These are phyloP conservation scores for Microcaecilia unicolor DNA, from an alignment of 2,797 vertebrate genomes.

Conservation along the genomic window DNA sequence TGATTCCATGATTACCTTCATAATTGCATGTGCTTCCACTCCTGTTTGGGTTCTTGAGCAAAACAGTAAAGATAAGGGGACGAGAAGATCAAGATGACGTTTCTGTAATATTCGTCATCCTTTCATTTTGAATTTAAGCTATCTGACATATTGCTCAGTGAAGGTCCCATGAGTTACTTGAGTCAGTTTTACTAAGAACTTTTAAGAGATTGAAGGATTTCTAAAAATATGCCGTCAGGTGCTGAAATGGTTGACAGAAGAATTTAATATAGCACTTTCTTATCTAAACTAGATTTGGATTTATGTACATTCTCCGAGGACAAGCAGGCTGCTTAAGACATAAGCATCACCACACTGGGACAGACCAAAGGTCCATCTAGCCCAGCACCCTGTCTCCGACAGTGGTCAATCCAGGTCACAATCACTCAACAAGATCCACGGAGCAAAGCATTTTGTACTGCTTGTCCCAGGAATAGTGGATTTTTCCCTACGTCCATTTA, in stretches of 20 bases:
- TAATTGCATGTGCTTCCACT: slow-evolving; percentile 17
- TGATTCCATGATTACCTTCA: slow-evolving; percentile 4
- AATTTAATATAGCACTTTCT: too few species aligned
- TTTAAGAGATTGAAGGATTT: slow-evolving; percentile 15
- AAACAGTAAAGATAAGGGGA: background rate
- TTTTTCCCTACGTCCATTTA: too few species aligned
- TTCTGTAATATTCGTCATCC: background rate
- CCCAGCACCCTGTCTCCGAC: too few species aligned
- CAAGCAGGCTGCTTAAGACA: too few species aligned
- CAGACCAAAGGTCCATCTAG: too few species aligned
- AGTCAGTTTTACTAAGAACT: slow-evolving; percentile 18
- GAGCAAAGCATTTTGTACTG: too few species aligned
- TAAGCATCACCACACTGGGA: too few species aligned
- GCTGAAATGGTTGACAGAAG: slow-evolving; percentile 16
- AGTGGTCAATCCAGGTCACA: too few species aligned
- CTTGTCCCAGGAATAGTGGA: too few species aligned
- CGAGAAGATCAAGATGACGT: slow-evolving; percentile 1
- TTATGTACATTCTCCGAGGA: too few species aligned
- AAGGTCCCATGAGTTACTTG: slow-evolving; percentile 15
- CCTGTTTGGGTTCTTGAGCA: slow-evolving; percentile 15
- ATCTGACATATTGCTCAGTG: slow-evolving; percentile 16
- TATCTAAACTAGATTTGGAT: too few species aligned
- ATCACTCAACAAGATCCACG: too few species aligned
- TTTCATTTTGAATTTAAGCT: slow-evolving; percentile 11
- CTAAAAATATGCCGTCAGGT: slow-evolving; percentile 20